phyloP scores from a whole-genome alignment of 2,113 vertebrate genomes.

The Ictalurus furcatus region DNA sequence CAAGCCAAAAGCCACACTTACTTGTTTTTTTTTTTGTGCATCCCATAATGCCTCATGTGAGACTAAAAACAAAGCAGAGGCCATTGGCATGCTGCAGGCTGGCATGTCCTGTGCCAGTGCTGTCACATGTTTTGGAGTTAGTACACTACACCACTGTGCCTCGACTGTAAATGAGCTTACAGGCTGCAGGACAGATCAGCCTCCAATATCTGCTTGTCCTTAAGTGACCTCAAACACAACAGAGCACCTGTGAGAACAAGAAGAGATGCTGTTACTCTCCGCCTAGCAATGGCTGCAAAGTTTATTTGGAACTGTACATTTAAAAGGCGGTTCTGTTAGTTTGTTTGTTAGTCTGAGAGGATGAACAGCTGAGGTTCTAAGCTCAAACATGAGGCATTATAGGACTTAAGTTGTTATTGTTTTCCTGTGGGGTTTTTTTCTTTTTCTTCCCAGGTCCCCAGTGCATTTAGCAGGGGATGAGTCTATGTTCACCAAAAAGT shows the following conservation, averaged over 20 bases:
- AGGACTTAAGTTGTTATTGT: neutral
- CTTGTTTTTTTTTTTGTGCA: neutral
- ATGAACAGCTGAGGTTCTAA: neutral
- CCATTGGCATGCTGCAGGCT: conserved; percentile 24
- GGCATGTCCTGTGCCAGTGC: conserved; percentile 14
- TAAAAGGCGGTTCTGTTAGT: neutral
- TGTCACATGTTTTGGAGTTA: conserved; percentile 15
- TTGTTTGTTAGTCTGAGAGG: neutral
- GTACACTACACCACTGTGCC: conserved; percentile 9
- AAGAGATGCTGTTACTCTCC: neutral
- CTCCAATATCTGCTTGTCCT: conserved; percentile 5
- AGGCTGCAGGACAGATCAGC: neutral
- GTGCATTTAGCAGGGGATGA: neutral
- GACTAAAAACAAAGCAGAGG: conserved; percentile 21
- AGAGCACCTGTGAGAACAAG: neutral
- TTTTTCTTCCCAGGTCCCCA: too few relatives aligned
- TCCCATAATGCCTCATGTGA: neutral
- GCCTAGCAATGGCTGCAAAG: neutral
- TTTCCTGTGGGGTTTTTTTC: neutral
- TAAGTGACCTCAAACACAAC: neutral
- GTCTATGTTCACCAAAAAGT: neutral
- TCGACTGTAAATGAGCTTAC: conserved; percentile 5
- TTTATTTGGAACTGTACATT: neutral
- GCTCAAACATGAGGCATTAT: neutral
- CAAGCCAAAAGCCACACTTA: conserved; percentile 4